Evolutionary conservation across 1,140 invertebrate species (phyloP).

Genomic region (Heliothis subflexa): DNA sequence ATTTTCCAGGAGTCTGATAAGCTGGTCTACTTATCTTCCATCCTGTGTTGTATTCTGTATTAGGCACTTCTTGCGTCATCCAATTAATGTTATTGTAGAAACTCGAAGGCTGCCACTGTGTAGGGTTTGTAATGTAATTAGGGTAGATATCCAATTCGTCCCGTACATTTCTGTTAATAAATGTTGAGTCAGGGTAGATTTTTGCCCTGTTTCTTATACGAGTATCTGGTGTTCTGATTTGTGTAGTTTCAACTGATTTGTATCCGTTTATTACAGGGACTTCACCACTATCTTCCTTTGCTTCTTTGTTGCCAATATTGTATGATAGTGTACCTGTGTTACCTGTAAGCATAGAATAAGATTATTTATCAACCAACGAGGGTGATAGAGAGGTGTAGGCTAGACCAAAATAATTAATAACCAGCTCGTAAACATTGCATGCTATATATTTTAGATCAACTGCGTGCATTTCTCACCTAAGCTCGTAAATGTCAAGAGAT

Average conservation of each 20-base stretch:
- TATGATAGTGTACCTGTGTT: constrained; percentile 58
- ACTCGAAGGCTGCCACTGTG: constrained; percentile 74
- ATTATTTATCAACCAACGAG: background rate
- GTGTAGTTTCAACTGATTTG: constrained; percentile 75
- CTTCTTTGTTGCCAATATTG: constrained; percentile 55
- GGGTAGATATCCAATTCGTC: constrained; percentile 78
- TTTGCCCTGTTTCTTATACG: constrained; percentile 56
- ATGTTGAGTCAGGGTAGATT: constrained; percentile 59
- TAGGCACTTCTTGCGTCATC: constrained; percentile 61
- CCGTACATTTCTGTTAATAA: constrained; percentile 64
- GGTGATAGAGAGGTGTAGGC: no score
- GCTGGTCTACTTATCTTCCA: constrained; percentile 52
- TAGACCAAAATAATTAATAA: no score
- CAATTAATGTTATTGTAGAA: constrained; percentile 78
- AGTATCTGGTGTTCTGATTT: constrained; percentile 74
- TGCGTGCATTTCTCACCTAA: background rate
- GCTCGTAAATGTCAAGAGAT: constrained; percentile 1
- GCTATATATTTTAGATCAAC: background rate
- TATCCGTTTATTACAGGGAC: constrained; percentile 74
- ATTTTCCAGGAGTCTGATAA: constrained; percentile 56
- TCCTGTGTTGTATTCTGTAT: constrained; percentile 21
- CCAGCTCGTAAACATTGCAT: no score
- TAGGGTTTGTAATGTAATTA: constrained; percentile 64
- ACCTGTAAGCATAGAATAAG: constrained; percentile 51
- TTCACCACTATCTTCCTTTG: constrained; percentile 71